Evolutionary conservation across 2,113 vertebrate genomes (phyloP), one percentile per base, ranked within the genome.

Genomic region (Dascyllus trimaculatus): DNA sequence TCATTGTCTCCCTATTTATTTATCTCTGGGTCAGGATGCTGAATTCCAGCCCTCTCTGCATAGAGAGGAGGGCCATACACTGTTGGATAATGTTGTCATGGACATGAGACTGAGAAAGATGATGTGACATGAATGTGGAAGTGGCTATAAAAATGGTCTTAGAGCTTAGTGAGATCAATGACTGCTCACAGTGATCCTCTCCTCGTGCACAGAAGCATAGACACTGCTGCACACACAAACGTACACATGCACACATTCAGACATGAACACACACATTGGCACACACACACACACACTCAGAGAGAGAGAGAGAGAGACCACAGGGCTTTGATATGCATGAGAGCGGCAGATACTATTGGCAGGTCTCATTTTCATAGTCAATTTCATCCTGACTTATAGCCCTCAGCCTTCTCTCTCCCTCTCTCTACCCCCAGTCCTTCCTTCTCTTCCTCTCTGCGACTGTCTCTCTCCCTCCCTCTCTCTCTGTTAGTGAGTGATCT

Each of bases 381-480:
- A 91, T 92, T 92, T 91, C 91, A 90, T 93, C 86, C 85, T 88
- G 86, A 91, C 85, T 93, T 92, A 84, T 66, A 89, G 88, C 90
- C 75, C 70, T 89, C 71, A 83, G 71, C 82, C 45, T 81, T 87
- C 43, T 51, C 69, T 90, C 71, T 38, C 74, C 45, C 65, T 40
- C 69, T 29, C 73, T 58, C 57, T 56, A 22, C 2, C 29, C 9
- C 8, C 11, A 24, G 61, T 71, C 80, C 35, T 57, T 21, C 54
- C 22, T 53, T 53, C 46, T 49, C 82, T 66, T 58, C 35, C 77
- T 52, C 57, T 79, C 35, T 52, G 75, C 86, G 6, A 18, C 48
- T 29, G 7, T 46, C 43, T 68, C 35, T 56, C 69, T 45, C 49
- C 21, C 53, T 54, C 46, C 46, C 82, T 60, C 62, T 48, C 78